These are phyloP conservation scores for Talpa occidentalis DNA, from an alignment of 2,113 vertebrate genomes.

Conservation along the genomic window DNA sequence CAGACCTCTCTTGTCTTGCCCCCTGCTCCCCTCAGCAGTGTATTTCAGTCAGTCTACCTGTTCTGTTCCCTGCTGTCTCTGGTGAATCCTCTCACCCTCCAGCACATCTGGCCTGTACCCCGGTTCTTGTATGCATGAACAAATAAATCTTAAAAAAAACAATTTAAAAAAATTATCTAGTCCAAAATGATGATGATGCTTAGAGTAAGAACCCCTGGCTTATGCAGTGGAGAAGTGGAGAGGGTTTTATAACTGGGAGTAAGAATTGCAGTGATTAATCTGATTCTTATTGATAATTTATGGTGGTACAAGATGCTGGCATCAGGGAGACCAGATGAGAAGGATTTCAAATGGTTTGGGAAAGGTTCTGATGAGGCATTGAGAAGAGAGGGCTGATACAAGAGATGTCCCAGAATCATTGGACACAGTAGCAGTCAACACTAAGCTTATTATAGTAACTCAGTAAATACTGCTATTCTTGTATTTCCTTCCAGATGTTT, in stretches of 20 bases:
- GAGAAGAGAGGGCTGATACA: not conserved
- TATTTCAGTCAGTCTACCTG: too few species aligned
- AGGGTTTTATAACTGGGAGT: not conserved
- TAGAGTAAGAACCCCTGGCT: not conserved
- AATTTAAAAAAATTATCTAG: not conserved
- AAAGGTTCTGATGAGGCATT: not conserved
- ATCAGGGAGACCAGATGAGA: not conserved
- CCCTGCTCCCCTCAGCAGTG: too few species aligned
- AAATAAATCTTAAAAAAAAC: too few species aligned
- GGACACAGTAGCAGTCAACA: not conserved
- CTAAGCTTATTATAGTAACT: not conserved
- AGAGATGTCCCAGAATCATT: not conserved
- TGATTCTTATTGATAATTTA: not conserved
- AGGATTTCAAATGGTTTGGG: not conserved
- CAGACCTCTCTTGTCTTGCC: too few species aligned
- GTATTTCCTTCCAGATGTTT: not conserved
- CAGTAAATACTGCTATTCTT: not conserved
- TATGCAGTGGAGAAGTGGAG: not conserved
- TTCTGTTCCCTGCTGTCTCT: too few species aligned
- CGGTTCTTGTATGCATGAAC: too few species aligned
- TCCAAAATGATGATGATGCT: not conserved
- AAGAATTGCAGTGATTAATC: not conserved
- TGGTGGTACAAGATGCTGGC: not conserved
- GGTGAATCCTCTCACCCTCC: too few species aligned
- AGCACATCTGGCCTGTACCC: too few species aligned